phyloP scores from a whole-genome alignment of 2,888 invertebrate genomes.

The Rhogogaster chlorosoma region DNA sequence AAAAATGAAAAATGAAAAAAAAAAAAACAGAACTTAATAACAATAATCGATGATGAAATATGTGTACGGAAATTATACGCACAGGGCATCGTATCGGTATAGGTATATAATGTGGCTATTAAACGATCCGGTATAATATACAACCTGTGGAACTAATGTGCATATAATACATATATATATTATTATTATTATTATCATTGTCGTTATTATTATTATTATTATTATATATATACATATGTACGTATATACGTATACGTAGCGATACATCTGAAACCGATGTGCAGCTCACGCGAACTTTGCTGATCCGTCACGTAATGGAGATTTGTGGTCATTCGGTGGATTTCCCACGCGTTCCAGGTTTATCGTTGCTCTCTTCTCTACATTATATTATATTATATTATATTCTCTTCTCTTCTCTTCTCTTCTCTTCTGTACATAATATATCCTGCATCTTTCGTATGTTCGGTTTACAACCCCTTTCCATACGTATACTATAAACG shows the following conservation, averaged over 20 bases:
- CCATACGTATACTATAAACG: not conserved
- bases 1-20: not conserved
- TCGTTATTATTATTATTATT: not conserved
- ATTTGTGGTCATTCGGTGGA: conserved; percentile 71
- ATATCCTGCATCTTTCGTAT: not conserved
- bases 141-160: not conserved
- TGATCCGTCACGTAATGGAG: conserved; percentile 75
- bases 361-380: conserved; percentile 3
- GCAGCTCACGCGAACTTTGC: conserved; percentile 28
- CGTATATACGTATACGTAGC: not conserved
- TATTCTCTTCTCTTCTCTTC: not conserved
- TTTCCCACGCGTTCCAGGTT: conserved; percentile 40
- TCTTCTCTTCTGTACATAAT: not conserved
- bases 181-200: not conserved
- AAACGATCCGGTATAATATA: not conserved
- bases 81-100: not conserved
- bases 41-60: not conserved
- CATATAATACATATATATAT: not conserved
- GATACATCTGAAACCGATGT: conserved; percentile 11
- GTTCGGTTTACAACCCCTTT: not conserved
- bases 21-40: not conserved
- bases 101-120: not conserved
- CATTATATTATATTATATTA: not conserved
- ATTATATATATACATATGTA: not conserved
- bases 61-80: not conserved